Evolutionary conservation across 1,140 invertebrate genomes (phyloP), one percentile per base, ranked within the genome.

Genomic region (Ptiloglossa arizonensis): DNA sequence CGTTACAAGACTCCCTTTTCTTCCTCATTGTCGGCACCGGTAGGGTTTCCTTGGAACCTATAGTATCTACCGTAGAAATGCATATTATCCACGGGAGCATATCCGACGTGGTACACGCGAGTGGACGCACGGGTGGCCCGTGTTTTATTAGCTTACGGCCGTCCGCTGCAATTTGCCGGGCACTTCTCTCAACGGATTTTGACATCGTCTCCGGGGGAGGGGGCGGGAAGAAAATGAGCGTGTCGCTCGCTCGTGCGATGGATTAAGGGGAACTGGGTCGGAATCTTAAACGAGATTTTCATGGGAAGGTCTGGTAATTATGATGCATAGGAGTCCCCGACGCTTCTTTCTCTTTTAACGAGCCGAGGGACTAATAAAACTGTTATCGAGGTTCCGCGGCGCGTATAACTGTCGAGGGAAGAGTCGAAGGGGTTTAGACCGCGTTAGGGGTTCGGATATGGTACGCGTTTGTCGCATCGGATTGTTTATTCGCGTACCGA

Each of bases 1-100:
- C 57, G 86, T 90, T 89, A 89, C 81, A 76, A 82, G 44, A 63
- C n/a, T 41, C 66, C n/a, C 41, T 46, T 63, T 52, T 29, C 15
- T 44, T 35, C 50, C 9, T 29, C 44, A 73, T 52, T 50, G 22
- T 27, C 35, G 80, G 67, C 73, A 70, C 56, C 62, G 35, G 17
- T 90, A 91, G 81, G 90, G 89, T 87, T 91, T 91, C 90, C 86
- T 86, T 80, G 88, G 88, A 90, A 89, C 84, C 83, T 62, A n/a
- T n/a, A n/a, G n/a, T n/a, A 76, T 41, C 69, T 91, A 86, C 87
- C 89, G 82, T 91, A 91, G 86, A 92, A 91, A 91, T 91, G 90
- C 90, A 89, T 90, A 90, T 90, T 89, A 91, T 88, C 85, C 87
- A 87, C 88, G 84, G n/a, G 80, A 74, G 80, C 71, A 90, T 89